Percentiles rank a stretch among this genome's conserved stretches.
These are phyloP conservation scores for Patiria pectinifera DNA, from an alignment of 53 echinoderm and acorn worm species.

Conservation along the genomic window DNA sequence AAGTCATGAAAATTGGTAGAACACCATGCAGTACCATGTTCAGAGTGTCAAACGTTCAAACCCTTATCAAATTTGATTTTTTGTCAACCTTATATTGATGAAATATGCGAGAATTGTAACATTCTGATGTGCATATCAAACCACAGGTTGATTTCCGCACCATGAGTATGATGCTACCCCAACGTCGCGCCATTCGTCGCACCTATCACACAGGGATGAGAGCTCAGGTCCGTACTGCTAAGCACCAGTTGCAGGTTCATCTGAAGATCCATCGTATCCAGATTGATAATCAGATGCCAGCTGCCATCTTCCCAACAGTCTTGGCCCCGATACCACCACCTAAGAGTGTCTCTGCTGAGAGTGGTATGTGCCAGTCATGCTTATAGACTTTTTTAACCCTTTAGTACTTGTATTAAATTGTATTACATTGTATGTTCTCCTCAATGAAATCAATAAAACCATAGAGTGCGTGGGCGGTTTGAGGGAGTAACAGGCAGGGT, in stretches of 20 bases:
- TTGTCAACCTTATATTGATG: no score
- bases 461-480: no score
- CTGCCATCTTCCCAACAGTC: conserved; percentile 92
- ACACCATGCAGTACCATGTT: no score
- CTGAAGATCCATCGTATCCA: conserved; percentile 86
- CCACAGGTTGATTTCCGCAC: conserved; percentile 80
- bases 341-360: conserved; percentile 96
- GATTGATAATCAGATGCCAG: conserved; percentile 99
- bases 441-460: no score
- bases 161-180: conserved; percentile 84
- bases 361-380: conserved; percentile 56
- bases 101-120: no score
- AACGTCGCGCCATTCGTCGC: conserved; percentile 77
- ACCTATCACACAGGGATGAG: conserved; percentile 96
- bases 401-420: no score
- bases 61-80: no score
- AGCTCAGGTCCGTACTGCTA: conserved; percentile 81
- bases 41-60: no score
- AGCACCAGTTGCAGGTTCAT: conserved; percentile 94
- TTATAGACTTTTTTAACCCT: no score
- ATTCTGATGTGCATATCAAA: neutral
- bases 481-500: no score
- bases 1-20: no score
- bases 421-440: no score
- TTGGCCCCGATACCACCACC: conserved; percentile 92